phyloP scores from a whole-genome alignment of 2,113 vertebrate species.

The Syrmaticus mikado region DNA sequence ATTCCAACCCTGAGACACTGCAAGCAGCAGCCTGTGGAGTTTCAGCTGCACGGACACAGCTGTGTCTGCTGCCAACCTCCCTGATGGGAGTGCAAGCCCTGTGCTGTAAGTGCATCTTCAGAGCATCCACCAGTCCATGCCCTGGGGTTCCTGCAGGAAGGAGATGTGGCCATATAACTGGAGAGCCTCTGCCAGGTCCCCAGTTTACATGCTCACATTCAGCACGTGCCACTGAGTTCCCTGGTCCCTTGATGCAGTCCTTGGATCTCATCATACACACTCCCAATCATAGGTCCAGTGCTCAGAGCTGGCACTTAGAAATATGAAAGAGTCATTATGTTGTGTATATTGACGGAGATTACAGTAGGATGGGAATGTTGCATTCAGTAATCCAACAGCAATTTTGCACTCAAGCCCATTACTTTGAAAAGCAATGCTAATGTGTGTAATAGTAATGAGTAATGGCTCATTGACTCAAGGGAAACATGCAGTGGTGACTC shows the following conservation, averaged over 20 bases:
- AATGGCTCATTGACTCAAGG: constrained; percentile 40
- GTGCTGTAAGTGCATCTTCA: not conserved
- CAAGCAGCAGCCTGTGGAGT: not conserved
- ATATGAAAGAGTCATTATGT: not conserved
- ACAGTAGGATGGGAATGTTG: not conserved
- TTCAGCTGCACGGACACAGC: not conserved
- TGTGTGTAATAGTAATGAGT: constrained; percentile 36
- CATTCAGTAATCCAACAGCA: not conserved
- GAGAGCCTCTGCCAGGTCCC: not conserved
- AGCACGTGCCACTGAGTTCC: not conserved
- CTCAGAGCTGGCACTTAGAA: not conserved
- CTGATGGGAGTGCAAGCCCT: fast-evolving
- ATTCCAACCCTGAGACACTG: not conserved
- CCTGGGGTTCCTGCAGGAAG: not conserved
- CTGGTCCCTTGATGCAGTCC: not conserved
- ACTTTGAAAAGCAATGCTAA: not conserved
- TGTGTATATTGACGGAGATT: not conserved
- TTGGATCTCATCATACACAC: not conserved
- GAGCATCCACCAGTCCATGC: not conserved
- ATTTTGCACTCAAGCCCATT: not conserved
- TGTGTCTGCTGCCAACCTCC: not conserved
- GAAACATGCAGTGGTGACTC: not conserved
- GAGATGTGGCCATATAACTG: not conserved
- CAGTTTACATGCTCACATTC: not conserved
- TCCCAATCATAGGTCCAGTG: not conserved